Evolutionary conservation across 1,140 invertebrate species (phyloP), one percentile per base, ranked within the genome.

Genomic region (Heliconius himera): DNA sequence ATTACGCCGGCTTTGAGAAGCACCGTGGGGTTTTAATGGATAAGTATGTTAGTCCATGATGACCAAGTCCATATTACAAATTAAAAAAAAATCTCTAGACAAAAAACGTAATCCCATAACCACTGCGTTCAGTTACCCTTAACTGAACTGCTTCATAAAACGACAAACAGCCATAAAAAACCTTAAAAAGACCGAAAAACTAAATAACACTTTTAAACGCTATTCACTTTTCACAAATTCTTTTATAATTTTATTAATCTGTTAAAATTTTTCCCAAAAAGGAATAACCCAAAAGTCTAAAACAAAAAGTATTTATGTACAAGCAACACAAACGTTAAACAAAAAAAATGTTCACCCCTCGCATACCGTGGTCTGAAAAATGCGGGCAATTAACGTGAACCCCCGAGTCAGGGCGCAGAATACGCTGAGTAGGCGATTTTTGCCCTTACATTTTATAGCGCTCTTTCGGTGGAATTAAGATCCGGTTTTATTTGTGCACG

Each of bases 301-400:
- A 66, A 66, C 26, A 66, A 16, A 66, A 66, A 66, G 54, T 51
- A 20, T 0, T n/a, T 18, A 66, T 13, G 41, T 16, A 66, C 3
- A 66, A n/a, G 26, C 29, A 66, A 75, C 26, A 75, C 22, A 60
- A 75, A 75, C 46, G 66, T 75, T 60, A 75, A 75, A 75, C 60
- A 75, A 54, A 74, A 66, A n/a, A 66, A 66, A 66, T 29, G 36
- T 60, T 66, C 74, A 66, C 38, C 74, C 74, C 74, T 54, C 74
- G 51, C 74, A 60, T 75, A 38, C 33, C 36, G 33, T 36, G 73
- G 54, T 75, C 36, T 29, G 74, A 75, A 66, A 75, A 75, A 75
- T 75, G 74, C 74, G 54, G 74, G 54, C 74, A 75, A 75, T 75
- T 75, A 75, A 38, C 54, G 54, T 36, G 29, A 75, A 41, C 74